A percentile compares a stretch with the other conserved stretches of the same genome.
Evolutionary conservation across 2,113 vertebrate species (phyloP).

Genomic region (Collichthys lucidus): DNA sequence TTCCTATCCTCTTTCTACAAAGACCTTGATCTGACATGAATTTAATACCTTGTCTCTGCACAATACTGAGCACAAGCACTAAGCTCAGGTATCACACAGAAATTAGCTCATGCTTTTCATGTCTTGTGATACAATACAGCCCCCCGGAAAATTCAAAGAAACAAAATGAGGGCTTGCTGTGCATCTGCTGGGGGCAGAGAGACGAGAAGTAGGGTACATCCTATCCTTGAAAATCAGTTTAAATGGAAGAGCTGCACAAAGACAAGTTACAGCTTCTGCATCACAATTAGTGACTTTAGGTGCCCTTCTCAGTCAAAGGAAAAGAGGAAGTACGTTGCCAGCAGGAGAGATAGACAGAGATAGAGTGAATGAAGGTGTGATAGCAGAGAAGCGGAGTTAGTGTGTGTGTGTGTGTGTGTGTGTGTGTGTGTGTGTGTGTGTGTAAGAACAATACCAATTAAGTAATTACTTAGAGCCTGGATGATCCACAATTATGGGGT

Average conservation of each 20-base stretch:
- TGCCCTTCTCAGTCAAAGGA: slow-evolving; percentile 44
- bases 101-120: slow-evolving; percentile 26
- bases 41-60: slow-evolving; percentile 22
- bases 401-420: slow-evolving; percentile 20
- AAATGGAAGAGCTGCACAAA: slow-evolving; percentile 52
- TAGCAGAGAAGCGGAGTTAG: slow-evolving; percentile 35
- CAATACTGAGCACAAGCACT: neutral
- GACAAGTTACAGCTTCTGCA: slow-evolving; percentile 58
- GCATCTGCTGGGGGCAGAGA: slow-evolving; percentile 29
- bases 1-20: neutral
- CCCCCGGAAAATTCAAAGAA: slow-evolving; percentile 24
- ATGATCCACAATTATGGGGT: slow-evolving; percentile 69
- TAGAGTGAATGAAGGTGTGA: slow-evolving; percentile 55
- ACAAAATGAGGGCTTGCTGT: slow-evolving; percentile 36
- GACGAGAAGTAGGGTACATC: slow-evolving; percentile 37
- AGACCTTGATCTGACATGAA: slow-evolving; percentile 18
- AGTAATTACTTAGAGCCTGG: slow-evolving; percentile 73
- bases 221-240: slow-evolving; percentile 68
- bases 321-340: slow-evolving; percentile 26
- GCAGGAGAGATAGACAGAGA: slow-evolving; percentile 49
- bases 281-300: slow-evolving; percentile 63
- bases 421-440: slow-evolving; percentile 16
- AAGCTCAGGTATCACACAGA: slow-evolving; percentile 39
- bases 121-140: slow-evolving; percentile 26
- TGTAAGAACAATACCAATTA: slow-evolving; percentile 70